phyloP scores from a whole-genome alignment of 1,140 invertebrate genomes.

The Doryteuthis pealeii region DNA sequence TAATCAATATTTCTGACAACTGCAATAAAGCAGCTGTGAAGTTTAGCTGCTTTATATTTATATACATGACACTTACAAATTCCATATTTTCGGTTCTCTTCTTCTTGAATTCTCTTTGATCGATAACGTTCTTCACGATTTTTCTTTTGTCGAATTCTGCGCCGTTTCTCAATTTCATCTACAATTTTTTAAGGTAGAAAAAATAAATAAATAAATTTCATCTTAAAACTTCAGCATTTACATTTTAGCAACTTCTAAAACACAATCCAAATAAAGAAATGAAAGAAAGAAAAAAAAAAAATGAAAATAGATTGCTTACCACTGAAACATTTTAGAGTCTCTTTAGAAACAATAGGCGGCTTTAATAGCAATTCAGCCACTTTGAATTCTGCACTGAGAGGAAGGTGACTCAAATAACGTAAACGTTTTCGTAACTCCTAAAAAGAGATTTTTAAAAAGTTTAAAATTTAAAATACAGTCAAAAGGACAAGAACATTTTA shows the following conservation, averaged over 20 bases:
- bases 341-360: conserved; percentile 71
- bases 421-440: conserved; percentile 70
- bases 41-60: too few relatives aligned
- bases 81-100: conserved; percentile 73
- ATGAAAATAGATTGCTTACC: conserved; percentile 28
- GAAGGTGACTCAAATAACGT: conserved; percentile 84
- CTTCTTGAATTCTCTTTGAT: conserved; percentile 71
- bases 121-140: conserved; percentile 71
- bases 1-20: too few relatives aligned
- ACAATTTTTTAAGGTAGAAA: conserved; percentile 23
- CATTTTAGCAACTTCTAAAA: background rate
- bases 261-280: background rate
- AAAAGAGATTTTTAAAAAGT: conserved; percentile 17
- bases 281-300: background rate
- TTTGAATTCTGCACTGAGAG: conserved; percentile 85
- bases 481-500: background rate
- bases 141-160: conserved; percentile 66
- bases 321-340: conserved; percentile 51
- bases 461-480: conserved; percentile 7
- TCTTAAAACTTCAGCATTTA: background rate
- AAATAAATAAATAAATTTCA: conserved; percentile 7
- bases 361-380: conserved; percentile 82
- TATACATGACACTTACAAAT: conserved; percentile 42
- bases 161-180: conserved; percentile 71
- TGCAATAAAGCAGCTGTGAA: too few relatives aligned